A percentile compares a stretch with the other conserved stretches of the same genome.
Conservation (phyloP, 1,140 invertebrate genomes). For the Saccostrea echinata region DNA sequence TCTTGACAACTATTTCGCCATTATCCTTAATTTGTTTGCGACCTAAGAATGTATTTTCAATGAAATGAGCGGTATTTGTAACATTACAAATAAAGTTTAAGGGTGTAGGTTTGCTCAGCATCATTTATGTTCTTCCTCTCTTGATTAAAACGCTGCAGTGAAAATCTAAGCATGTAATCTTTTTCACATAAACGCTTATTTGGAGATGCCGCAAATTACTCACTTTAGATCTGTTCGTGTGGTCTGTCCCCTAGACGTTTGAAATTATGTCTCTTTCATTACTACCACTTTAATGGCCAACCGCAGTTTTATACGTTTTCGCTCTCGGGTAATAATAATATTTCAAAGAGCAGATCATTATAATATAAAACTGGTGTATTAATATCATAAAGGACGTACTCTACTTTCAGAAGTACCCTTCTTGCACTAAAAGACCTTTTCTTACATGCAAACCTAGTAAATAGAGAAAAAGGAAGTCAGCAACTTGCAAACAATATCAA, state of each 20-base stretch:
- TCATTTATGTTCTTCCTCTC: background rate
- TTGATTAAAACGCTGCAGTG: background rate
- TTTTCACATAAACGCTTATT: conserved; percentile 35
- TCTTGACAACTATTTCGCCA: background rate
- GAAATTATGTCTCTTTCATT: conserved; percentile 37
- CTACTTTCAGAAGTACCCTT: background rate
- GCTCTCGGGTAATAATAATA: conserved; percentile 23
- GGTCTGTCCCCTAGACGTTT: conserved; percentile 8
- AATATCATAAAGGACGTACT: background rate
- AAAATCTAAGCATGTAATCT: conserved; percentile 29
- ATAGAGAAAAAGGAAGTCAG: background rate
- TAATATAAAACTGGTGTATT: background rate
- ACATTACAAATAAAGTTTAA: background rate
- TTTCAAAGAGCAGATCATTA: conserved; percentile 10
- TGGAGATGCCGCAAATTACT: conserved; percentile 6
- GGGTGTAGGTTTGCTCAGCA: background rate
- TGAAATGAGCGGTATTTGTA: conserved; percentile 12
- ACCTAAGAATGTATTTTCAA: conserved; percentile 9
- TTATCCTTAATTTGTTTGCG: background rate
- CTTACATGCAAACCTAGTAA: background rate
- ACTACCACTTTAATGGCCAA: conserved; percentile 2
- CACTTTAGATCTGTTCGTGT: background rate
- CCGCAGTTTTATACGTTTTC: background rate
- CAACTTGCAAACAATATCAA: background rate
- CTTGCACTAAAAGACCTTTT: background rate